Base-by-base conservation (phyloP, 2,113 vertebrate genomes). In the Bolborhynchus lineola region DNA sequence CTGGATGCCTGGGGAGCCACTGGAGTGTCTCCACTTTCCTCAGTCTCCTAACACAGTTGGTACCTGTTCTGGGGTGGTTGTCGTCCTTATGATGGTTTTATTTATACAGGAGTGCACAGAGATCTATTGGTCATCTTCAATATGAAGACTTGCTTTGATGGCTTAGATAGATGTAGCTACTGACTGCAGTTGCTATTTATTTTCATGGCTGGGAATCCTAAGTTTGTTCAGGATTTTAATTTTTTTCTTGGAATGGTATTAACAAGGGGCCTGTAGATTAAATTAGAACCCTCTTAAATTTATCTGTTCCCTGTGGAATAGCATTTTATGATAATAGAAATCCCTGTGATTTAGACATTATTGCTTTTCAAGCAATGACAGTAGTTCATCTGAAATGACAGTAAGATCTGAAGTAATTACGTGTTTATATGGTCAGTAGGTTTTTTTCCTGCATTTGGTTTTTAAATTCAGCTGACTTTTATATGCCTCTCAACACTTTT, bases 21-120 rank as follows among this genome's bases (percentile, higher is more conserved):
- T n/a, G 69, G 37, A 33, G 17, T 39, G 24, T 75, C 29, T 20
- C 4, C 6, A 3, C 46, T 44, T 85, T 19, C 35, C 37, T 65
- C 29, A 16, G 23, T 62, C 28, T 82, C 42, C 46, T 28, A 46
- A 1, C 39, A 9, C 1, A 46, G 16, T 11, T 74, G 59, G 29
- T 81, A 8, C 29, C 17, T 4, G 0, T 52, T 29, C 49, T 77
- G 33, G 23, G 7, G 15, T 82, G 39, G 11, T 47, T 42, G 29
- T 62, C 41, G 13, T 83, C 13, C 37, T 84, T 60, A 23, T 60
- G 33, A 37, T 55, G 44, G 11, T 42, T 72, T 81, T 79, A 23
- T 75, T 72, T 76, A 6, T 62, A 23, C 9, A 28, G 21, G 16
- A 84, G 26, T 23, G 37, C 0, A 0, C 24, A 13, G n/a, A n/a